Percentiles rank a stretch among this genome's conserved stretches.
phyloP scores from a whole-genome alignment of 2,797 vertebrate species.

The Leptodactylus fallax region DNA sequence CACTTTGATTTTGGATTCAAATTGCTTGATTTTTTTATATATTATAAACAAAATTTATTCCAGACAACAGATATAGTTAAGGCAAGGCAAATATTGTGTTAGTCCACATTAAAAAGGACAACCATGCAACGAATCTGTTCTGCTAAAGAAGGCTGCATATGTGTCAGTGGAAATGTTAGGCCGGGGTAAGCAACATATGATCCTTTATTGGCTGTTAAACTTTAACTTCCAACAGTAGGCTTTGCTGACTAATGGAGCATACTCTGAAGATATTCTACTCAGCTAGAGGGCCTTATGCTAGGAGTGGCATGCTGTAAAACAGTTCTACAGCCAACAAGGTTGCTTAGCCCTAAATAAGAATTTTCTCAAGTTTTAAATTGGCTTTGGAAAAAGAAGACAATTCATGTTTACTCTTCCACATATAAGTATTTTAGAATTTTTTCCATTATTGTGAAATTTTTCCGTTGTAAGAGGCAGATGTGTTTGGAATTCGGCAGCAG shows the following conservation, averaged over 20 bases:
- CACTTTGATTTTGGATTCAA: background rate
- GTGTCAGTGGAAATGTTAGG: constrained; percentile 37
- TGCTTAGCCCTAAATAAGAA: background rate
- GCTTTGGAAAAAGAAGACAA: constrained; percentile 53
- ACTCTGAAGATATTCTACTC: background rate
- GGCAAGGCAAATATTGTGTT: background rate
- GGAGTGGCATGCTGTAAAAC: background rate
- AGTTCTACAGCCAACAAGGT: constrained; percentile 23
- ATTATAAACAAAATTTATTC: background rate
- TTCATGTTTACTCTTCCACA: background rate
- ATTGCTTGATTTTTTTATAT: background rate
- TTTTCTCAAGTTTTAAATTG: constrained; percentile 1
- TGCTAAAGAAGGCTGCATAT: background rate
- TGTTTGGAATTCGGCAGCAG: background rate
- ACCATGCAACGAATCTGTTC: constrained; percentile 42
- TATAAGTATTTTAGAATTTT: background rate
- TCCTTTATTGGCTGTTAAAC: constrained; percentile 13
- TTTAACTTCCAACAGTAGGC: background rate
- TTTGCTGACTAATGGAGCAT: background rate
- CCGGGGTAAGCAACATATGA: constrained; percentile 7
- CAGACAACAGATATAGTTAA: background rate
- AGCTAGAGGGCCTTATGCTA: background rate
- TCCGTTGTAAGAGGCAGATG: background rate
- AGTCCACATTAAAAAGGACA: constrained; percentile 6
- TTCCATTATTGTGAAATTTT: background rate